Conservation (phyloP, 2,113 vertebrate species). For the Lichenostomus cassidix region DNA sequence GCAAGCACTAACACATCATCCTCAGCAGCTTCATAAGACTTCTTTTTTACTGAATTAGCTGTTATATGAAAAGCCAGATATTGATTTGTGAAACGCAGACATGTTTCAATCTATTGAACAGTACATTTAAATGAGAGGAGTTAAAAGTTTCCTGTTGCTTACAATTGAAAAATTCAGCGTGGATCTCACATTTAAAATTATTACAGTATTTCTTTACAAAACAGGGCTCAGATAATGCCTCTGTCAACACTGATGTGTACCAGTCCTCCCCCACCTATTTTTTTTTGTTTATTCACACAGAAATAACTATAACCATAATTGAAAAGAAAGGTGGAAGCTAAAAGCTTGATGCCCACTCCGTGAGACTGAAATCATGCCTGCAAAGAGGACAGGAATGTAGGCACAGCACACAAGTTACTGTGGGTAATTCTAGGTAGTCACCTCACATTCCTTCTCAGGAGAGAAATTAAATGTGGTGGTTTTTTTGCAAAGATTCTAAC, state of each 20-base stretch:
- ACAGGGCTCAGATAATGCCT: not conserved
- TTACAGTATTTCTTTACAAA: not conserved
- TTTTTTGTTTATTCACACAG: not conserved
- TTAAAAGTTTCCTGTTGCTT: not conserved
- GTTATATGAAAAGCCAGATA: not conserved
- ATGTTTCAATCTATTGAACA: not conserved
- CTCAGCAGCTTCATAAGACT: not conserved
- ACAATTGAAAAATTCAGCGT: not conserved
- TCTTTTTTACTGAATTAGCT: not conserved
- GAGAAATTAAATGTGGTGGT: not conserved
- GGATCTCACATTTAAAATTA: not conserved
- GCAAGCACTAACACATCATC: not conserved
- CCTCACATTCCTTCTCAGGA: not conserved
- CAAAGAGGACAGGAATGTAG: accelerated
- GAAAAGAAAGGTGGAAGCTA: not conserved
- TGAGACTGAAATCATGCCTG: not conserved
- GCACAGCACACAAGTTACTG: not conserved
- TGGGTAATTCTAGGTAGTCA: not conserved
- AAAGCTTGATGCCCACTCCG: not conserved
- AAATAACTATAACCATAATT: not conserved
- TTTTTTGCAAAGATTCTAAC: not conserved
- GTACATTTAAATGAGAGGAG: not conserved
- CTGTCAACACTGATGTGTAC: not conserved
- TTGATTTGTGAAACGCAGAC: not conserved
- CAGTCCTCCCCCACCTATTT: not conserved